Evolutionary conservation across 2,113 vertebrate species (phyloP).

Genomic region (Phainopepla nitens): DNA sequence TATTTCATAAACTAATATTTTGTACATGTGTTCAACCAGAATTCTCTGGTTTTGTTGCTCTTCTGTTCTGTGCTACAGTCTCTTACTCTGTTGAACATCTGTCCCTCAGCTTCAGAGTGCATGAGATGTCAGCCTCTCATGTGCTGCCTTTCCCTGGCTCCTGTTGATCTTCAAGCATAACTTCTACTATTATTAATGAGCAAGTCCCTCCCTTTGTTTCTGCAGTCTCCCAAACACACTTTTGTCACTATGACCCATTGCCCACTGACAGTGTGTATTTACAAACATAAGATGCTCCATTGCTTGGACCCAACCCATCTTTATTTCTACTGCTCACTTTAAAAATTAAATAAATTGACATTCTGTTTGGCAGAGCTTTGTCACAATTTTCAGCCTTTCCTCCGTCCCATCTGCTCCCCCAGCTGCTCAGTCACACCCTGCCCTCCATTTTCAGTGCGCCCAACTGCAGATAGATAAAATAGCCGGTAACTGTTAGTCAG

Average conservation of each 20-base stretch:
- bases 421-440: slow-evolving; percentile 60
- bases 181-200: neutral
- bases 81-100: neutral
- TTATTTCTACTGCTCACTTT: slow-evolving; percentile 39
- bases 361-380: slow-evolving; percentile 47
- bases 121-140: neutral
- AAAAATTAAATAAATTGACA: slow-evolving; percentile 32
- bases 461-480: slow-evolving; percentile 42
- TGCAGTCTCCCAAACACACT: neutral
- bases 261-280: neutral
- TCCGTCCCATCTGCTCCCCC: slow-evolving; percentile 50
- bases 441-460: slow-evolving; percentile 35
- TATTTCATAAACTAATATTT: neutral
- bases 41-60: neutral
- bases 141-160: neutral
- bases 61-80: neutral
- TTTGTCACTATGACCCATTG: neutral
- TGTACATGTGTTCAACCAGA: neutral
- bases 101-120: neutral
- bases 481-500: slow-evolving; percentile 38
- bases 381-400: slow-evolving; percentile 57
- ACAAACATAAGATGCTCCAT: neutral
- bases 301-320: neutral
- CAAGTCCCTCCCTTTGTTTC: neutral
- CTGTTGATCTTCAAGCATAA: neutral